Evolutionary conservation across 2,888 invertebrate species (phyloP), one percentile per base, ranked within the genome.

Genomic region (Scelioninae gen. 1): DNA sequence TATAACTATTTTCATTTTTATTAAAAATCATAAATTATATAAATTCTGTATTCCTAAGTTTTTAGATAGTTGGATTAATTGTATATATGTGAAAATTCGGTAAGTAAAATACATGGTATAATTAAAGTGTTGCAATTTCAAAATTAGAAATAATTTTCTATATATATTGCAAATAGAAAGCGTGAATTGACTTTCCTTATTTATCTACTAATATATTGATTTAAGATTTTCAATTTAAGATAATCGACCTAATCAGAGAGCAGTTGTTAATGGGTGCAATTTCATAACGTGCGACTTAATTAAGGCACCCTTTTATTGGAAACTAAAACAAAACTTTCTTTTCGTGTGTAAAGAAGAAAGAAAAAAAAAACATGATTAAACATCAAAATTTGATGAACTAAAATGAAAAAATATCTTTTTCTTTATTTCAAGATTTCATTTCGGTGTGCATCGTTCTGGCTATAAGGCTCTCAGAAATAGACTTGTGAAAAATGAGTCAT

Each of bases 181-280:
- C 63, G 49, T 63, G 16, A 63, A 63, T 63, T 10, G 34, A 34
- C 49, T 49, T 47, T 63, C 49, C 49, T 63, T 63, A 63, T 63
- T 47, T 63, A 49, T 63, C 49, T 49, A 34, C 49, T 63, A 63
- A 63, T 34, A 49, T 49, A 63, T 63, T 63, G 63, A 63, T 63
- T 13, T 5, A n/a, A 49, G 16, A 34, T 63, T 49, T 63, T 63
- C 63, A 49, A 47, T 49, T 63, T 51, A 45, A 55, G 40, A 45
- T 55, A 68, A 68, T 51, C 55, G 43, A 68, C 43, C 23, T 56
- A 56, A 68, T 68, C 45, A 68, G 45, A 55, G 68, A 68, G 49
- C 68, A 55, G 31, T 34, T 15, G 43, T 68, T 45, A 68, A 68
- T 68, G 45, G 43, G 56, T 45, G 56, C 11, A 45, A 55, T 68